Evolutionary conservation across 1,140 invertebrate genomes (phyloP).

Genomic region (Drosophila teissieri): DNA sequence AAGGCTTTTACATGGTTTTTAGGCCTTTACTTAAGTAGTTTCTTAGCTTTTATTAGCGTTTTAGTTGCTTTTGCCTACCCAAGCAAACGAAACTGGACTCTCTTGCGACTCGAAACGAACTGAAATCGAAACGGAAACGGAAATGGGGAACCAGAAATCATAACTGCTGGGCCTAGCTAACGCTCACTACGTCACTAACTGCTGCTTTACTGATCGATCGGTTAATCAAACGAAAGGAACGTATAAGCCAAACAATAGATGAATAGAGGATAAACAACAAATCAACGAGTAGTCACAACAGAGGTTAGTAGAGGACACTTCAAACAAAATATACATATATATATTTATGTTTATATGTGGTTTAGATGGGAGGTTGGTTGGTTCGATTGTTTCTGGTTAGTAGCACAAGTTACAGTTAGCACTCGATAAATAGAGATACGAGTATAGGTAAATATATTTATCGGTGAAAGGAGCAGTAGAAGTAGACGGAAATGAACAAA

Average conservation of each 20-base stretch:
- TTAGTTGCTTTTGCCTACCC: conserved; percentile 69
- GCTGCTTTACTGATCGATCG: conserved; percentile 50
- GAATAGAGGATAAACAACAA: conserved; percentile 36
- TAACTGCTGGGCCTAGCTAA: conserved; percentile 38
- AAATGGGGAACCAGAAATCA: conserved; percentile 37
- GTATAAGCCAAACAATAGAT: conserved; percentile 20
- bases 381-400: conserved; percentile 57
- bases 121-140: conserved; percentile 31
- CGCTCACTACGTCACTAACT: conserved; percentile 48
- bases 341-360: conserved; percentile 16
- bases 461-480: conserved; percentile 43
- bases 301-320: conserved; percentile 76
- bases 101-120: conserved; percentile 57
- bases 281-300: conserved; percentile 72
- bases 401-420: conserved; percentile 79
- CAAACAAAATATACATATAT: conserved; percentile 69
- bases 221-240: conserved; percentile 21
- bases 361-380: conserved; percentile 32
- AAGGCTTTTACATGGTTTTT: conserved; percentile 41
- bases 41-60: conserved; percentile 47
- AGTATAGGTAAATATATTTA: conserved; percentile 43
- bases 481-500: conserved; percentile 48
- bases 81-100: conserved; percentile 73
- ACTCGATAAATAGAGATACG: conserved; percentile 65
- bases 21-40: conserved; percentile 29